phyloP scores from a whole-genome alignment of 2,797 vertebrate genomes.

The Pagetopsis macropterus region DNA sequence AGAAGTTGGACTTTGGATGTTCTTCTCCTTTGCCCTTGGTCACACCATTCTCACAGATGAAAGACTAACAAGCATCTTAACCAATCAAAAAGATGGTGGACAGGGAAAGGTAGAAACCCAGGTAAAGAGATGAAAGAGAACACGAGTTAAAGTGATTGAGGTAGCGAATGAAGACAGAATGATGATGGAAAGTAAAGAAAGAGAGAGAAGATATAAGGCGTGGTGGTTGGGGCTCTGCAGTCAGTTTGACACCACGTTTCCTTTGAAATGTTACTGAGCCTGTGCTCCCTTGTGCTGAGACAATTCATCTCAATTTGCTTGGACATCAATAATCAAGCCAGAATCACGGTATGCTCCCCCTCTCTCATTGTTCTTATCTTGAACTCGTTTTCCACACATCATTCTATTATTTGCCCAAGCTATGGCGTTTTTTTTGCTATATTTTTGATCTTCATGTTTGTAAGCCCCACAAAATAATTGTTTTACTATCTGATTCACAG shows the following conservation, averaged over 20 bases:
- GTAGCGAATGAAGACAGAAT: constrained; percentile 9
- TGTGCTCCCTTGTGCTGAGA: constrained; percentile 19
- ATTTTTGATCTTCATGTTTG: neutral
- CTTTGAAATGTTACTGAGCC: constrained; percentile 44
- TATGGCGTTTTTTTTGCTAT: neutral
- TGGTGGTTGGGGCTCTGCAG: constrained; percentile 1
- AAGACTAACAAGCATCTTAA: constrained; percentile 14
- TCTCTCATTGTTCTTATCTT: neutral
- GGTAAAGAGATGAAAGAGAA: constrained; percentile 19
- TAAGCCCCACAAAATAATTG: too few relatives aligned
- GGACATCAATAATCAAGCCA: constrained; percentile 26
- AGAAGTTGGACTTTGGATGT: neutral
- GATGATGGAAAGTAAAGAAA: constrained; percentile 10
- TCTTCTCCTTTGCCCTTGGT: constrained; percentile 16
- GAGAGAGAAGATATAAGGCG: constrained; percentile 13
- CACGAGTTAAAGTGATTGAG: constrained; percentile 7
- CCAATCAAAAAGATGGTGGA: constrained; percentile 3
- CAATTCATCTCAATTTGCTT: constrained; percentile 46
- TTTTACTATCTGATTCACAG: too few relatives aligned
- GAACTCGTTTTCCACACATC: neutral
- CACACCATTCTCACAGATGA: constrained; percentile 24
- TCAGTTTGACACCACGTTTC: neutral
- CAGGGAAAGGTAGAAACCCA: neutral
- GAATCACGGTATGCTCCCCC: neutral
- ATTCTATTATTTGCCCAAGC: neutral